Evolutionary conservation across 2,888 invertebrate genomes (phyloP), one percentile per base, ranked within the genome.

Genomic region (Oligia latruncula): DNA sequence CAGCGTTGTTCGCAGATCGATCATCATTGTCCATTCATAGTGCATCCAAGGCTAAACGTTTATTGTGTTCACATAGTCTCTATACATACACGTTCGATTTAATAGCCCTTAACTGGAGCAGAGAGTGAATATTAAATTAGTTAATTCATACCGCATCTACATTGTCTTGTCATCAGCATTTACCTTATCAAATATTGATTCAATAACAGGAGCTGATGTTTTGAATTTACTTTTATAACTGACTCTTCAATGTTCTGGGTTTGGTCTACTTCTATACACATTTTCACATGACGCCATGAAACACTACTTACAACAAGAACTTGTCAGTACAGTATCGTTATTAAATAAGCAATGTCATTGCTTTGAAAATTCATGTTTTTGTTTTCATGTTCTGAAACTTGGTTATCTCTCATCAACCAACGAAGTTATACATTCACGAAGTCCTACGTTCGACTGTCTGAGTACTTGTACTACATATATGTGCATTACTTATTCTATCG

Each of bases 401-500:
- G 20, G 43, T n/a, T 75, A 65, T 79, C 71, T 79, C 9, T 84
- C 71, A 84, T 84, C 74, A 72, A 29, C n/a, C 8, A 11, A 71
- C 52, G 6, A 82, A 70, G 29, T 29, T 75, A 68, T 70, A 80
- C 15, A 73, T 66, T 74, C 49, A 60, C 40, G 13, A 67, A 84
- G 70, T 72, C 66, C 13, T 29, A 75, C 62, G 67, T 80, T 80
- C 40, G 17, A 71, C 85, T 13, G 46, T 62, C 70, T 80, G 46
- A 73, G 55, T 40, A 73, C 68, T 60, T 55, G 65, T 66, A 74
- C 80, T 66, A 74, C 80, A 84, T 77, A 74, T 74, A 80, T 73
- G 68, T 77, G 55, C 74, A 87, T 86, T 87, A 85, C 74, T 74
- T 83, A 77, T 85, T 85, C 81, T 86, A 68, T 80, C 80, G 84